Evolutionary conservation across 2,113 vertebrate genomes (phyloP).

Genomic region (Athene noctua): DNA sequence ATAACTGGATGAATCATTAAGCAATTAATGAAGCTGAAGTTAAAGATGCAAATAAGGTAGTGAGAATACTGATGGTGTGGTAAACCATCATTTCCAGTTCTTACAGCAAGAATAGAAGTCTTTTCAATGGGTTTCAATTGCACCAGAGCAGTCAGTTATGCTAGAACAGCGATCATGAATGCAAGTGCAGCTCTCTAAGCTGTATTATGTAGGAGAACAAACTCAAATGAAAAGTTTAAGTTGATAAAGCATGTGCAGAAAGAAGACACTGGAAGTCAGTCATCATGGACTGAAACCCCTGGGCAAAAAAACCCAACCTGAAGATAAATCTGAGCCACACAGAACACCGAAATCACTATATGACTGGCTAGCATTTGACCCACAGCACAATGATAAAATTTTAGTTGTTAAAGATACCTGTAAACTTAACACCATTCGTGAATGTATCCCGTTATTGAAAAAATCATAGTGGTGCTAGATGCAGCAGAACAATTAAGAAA

Average conservation of each 20-base stretch:
- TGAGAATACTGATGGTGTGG: neutral
- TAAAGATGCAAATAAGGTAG: conserved; percentile 34
- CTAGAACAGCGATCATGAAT: neutral
- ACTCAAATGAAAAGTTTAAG: neutral
- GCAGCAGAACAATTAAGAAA: neutral
- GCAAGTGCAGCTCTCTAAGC: neutral
- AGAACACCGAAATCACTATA: neutral
- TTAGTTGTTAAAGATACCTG: neutral
- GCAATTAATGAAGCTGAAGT: conserved; percentile 43
- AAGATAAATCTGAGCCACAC: neutral
- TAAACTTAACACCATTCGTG: neutral
- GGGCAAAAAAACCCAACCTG: neutral
- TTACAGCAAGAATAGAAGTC: neutral
- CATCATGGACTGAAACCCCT: neutral
- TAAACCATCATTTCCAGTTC: neutral
- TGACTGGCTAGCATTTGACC: neutral
- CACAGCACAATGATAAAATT: neutral
- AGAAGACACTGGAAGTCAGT: neutral
- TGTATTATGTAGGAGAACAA: neutral
- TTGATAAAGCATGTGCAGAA: neutral
- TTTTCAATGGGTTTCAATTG: neutral
- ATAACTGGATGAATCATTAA: conserved; percentile 47
- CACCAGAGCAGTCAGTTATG: neutral
- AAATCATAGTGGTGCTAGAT: neutral
- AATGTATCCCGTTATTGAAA: neutral